phyloP scores from a whole-genome alignment of 1,140 invertebrate species.

The Hyles euphorbiae region DNA sequence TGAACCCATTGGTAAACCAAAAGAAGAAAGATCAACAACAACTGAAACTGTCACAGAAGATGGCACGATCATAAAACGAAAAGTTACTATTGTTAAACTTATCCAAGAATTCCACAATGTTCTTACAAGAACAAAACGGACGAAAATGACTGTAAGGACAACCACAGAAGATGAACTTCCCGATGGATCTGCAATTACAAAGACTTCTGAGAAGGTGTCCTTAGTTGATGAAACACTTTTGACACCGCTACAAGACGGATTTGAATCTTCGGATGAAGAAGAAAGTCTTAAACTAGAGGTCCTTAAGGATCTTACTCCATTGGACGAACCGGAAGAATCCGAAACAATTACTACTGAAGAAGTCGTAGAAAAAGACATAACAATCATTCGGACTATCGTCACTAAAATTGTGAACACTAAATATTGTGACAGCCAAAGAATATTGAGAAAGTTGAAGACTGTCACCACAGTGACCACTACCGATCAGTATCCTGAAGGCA shows the following conservation, averaged over 20 bases:
- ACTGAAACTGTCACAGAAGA: conserved; percentile 41
- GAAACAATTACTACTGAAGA: conserved; percentile 42
- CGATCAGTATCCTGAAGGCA: conserved; percentile 39
- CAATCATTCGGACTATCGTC: conserved; percentile 40
- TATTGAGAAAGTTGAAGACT: conserved; percentile 21
- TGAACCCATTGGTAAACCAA: conserved; percentile 34
- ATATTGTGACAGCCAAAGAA: conserved; percentile 27
- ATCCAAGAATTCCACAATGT: conserved; percentile 43
- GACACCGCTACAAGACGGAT: conserved; percentile 2
- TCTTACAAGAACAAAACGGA: conserved; percentile 37
- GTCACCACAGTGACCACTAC: conserved; percentile 17
- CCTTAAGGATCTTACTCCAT: conserved; percentile 28
- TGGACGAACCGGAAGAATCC: conserved; percentile 35
- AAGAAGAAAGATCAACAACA: conserved; percentile 37
- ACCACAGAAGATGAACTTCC: conserved; percentile 59
- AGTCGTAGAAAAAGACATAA: conserved; percentile 43
- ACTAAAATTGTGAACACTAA: conserved; percentile 28
- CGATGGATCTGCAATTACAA: conserved; percentile 55
- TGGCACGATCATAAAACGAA: conserved; percentile 46
- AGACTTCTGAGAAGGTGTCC: conserved; percentile 55
- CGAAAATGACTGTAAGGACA: conserved; percentile 55
- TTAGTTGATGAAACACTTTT: conserved; percentile 30
- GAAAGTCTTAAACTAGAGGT: conserved; percentile 17
- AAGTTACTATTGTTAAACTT: conserved; percentile 43
- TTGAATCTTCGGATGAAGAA: neutral